Evolutionary conservation across 2,888 invertebrate species (phyloP), one percentile per base, ranked within the genome.

Genomic region (Mechanitis messenoides): DNA sequence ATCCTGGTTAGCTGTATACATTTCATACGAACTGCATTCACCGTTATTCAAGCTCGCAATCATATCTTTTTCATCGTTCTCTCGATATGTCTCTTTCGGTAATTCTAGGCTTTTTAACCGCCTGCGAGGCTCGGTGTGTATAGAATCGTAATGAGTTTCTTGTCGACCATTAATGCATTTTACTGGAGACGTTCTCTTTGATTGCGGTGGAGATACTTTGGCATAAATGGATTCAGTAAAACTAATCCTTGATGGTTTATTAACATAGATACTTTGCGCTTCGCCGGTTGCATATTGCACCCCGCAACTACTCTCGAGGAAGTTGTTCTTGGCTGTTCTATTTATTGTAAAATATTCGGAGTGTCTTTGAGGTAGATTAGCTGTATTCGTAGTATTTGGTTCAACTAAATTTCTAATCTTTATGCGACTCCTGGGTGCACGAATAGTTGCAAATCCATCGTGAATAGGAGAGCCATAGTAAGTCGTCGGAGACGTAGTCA

Each of bases 381-480:
- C 72, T 60, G 73, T 20, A 20, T 20, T 20, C 20, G 20, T 76
- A 71, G 80, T 81, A 73, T 77, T 88, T 79, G 87, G 86, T 76
- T 88, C 87, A 66, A 87, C 84, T 74, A 88, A 73, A 74, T 83
- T 87, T 71, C 88, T 86, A 72, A 90, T 87, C 72, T 90, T 90
- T 68, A 89, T 87, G 69, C 88, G 79, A 72, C 90, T 90, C 72
- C 91, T 84, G 45, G 90, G 92, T 12, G 94, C 92, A 63, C 95
- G 91, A 71, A 96, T 95, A n/a, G 96, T 96, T 58, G 96, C 96
- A 84, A 95, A 96, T 61, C 96, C 96, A 83, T 96, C 96, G 83
- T 95, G 94, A 58, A 96, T 93, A 63, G 94, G 93, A 59, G 92
- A 85, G 60, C 87, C 87, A 74, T 88, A 86, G 75, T 83, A 89